These are phyloP conservation scores for Morone saxatilis DNA, from an alignment of 2,113 vertebrate genomes.

Conservation along the genomic window DNA sequence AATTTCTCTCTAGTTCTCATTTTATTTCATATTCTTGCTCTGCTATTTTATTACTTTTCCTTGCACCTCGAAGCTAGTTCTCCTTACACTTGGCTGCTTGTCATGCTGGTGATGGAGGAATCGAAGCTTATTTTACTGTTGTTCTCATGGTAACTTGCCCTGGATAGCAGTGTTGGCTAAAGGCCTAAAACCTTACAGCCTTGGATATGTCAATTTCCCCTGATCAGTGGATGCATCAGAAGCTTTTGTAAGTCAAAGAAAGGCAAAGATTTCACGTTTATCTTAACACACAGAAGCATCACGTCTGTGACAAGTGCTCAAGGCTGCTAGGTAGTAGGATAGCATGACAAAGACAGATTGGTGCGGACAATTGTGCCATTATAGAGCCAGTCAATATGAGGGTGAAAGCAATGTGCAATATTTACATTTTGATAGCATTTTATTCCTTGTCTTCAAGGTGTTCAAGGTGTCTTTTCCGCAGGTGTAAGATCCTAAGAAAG, in stretches of 20 bases:
- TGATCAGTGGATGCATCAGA: not conserved
- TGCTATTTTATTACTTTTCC: constrained; percentile 13
- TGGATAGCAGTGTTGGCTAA: not conserved
- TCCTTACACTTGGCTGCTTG: constrained; percentile 19
- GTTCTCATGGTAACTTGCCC: constrained; percentile 28
- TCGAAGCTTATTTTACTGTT: constrained; percentile 1
- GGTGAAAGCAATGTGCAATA: constrained; percentile 7
- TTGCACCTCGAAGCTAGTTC: not conserved
- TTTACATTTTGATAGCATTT: constrained; percentile 42
- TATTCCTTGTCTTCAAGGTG: constrained; percentile 6
- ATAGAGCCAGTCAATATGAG: constrained; percentile 14
- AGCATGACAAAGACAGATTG: constrained; percentile 19
- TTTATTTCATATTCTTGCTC: constrained; percentile 10
- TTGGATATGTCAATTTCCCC: constrained; percentile 20
- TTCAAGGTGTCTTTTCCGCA: constrained; percentile 1
- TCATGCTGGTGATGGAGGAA: constrained; percentile 21
- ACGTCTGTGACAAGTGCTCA: not conserved
- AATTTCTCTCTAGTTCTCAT: not conserved
- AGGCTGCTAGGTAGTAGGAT: not conserved
- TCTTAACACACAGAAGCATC: not conserved
- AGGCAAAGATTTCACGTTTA: not conserved
- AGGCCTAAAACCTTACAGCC: constrained; percentile 7
- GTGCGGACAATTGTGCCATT: constrained; percentile 1
- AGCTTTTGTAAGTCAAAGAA: constrained; percentile 15
- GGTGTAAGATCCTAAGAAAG: constrained; percentile 12